Conservation (phyloP, 2,797 vertebrate species). For the Molossus alvarezi region DNA sequence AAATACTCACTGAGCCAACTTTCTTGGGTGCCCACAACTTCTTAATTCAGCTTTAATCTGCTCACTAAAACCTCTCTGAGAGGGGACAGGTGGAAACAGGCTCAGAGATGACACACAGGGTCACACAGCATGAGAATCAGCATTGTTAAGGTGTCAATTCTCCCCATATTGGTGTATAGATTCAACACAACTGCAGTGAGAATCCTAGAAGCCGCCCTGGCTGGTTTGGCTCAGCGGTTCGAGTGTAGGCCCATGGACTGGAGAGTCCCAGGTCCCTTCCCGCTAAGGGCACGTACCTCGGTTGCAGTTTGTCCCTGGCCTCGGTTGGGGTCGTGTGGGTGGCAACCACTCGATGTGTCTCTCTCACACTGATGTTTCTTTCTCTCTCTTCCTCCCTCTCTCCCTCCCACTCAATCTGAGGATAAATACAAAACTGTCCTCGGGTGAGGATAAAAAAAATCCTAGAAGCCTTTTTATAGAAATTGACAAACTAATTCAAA, state of each 20-base stretch:
- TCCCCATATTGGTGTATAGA: neutral
- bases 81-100: neutral
- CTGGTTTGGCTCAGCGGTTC: too few relatives aligned
- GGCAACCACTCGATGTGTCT: too few relatives aligned
- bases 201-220: neutral
- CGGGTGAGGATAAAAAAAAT: neutral
- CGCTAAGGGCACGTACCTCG: too few relatives aligned
- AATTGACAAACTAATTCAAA: conserved; percentile 5
- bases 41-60: neutral
- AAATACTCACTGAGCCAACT: neutral
- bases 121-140: neutral
- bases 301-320: too few relatives aligned
- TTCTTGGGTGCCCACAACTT: neutral
- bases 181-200: neutral
- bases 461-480: neutral
- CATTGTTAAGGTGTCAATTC: neutral
- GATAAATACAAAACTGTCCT: too few relatives aligned
- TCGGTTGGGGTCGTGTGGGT: too few relatives aligned
- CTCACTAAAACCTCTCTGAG: neutral
- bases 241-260: too few relatives aligned
- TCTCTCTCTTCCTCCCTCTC: too few relatives aligned
- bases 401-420: too few relatives aligned
- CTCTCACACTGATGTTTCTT: too few relatives aligned
- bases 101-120: neutral
- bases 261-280: too few relatives aligned